Percentiles rank a stretch among this genome's conserved stretches.
phyloP scores from a whole-genome alignment of 53 echinoderm and acorn worm species.

The Pentamera pediparva region DNA sequence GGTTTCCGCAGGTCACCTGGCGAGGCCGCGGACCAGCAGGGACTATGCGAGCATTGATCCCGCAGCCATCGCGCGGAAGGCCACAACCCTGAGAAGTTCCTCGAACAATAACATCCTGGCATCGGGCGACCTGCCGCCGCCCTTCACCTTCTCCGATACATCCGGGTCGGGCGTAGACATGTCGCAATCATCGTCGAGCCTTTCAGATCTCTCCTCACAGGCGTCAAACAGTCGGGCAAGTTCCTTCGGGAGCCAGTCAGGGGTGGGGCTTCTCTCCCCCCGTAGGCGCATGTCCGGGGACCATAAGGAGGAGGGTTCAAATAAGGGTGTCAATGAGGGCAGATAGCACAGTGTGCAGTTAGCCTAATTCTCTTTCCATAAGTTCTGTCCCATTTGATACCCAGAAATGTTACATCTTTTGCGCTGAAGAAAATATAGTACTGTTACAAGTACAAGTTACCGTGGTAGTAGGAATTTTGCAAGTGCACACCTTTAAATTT shows the following conservation, averaged over 20 bases:
- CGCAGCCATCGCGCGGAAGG: constrained; percentile 8
- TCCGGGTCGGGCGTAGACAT: constrained; percentile 13
- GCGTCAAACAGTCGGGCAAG: constrained; percentile 10
- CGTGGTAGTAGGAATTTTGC: too few relatives aligned
- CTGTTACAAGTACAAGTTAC: too few relatives aligned
- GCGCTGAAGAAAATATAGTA: too few relatives aligned
- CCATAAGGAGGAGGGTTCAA: too few relatives aligned
- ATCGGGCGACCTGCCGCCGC: background rate
- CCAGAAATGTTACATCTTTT: too few relatives aligned
- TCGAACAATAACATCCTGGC: constrained; percentile 3
- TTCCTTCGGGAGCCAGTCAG: constrained; percentile 22
- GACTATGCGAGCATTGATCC: constrained; percentile 55
- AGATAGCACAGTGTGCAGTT: too few relatives aligned
- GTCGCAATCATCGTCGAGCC: background rate
- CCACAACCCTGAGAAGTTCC: background rate
- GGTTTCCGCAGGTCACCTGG: background rate
- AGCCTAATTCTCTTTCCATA: too few relatives aligned
- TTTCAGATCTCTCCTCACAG: constrained; percentile 15
- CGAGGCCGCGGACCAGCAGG: constrained; percentile 48
- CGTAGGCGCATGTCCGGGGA: background rate
- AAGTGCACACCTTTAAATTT: too few relatives aligned
- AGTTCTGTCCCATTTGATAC: too few relatives aligned
- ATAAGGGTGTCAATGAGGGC: too few relatives aligned
- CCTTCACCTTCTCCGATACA: constrained; percentile 2
- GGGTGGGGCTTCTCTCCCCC: background rate